Evolutionary conservation across 30 jellyfish, hydroid and myxozoan species (phyloP).

Genomic region (Hydra vulgaris): DNA sequence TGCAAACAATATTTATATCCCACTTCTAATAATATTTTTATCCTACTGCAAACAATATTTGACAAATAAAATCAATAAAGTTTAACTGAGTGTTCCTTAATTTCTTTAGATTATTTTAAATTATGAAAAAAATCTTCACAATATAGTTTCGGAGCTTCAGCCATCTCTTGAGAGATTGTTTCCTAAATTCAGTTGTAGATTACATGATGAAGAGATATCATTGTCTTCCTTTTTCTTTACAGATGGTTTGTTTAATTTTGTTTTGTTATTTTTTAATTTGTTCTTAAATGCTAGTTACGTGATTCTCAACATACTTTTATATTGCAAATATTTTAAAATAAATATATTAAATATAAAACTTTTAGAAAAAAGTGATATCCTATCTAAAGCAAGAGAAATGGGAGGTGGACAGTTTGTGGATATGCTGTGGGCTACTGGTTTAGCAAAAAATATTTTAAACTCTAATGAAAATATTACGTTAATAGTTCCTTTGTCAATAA

Average conservation of each 20-base stretch:
- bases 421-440: conserved; percentile 62
- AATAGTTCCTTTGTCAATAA: conserved; percentile 65
- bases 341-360: too few relatives aligned
- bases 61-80: too few relatives aligned
- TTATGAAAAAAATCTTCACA: not conserved
- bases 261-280: not conserved
- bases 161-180: not conserved
- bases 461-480: conserved; percentile 34
- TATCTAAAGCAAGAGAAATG: not conserved
- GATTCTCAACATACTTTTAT: too few relatives aligned
- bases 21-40: too few relatives aligned
- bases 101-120: not conserved
- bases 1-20: too few relatives aligned
- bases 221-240: not conserved
- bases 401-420: conserved; percentile 44
- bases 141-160: not conserved
- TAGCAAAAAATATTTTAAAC: conserved; percentile 35
- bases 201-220: not conserved
- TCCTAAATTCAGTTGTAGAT: not conserved
- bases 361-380: not conserved
- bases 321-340: too few relatives aligned
- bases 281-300: not conserved
- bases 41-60: too few relatives aligned
- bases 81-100: not conserved
- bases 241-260: not conserved